A percentile compares a stretch with the other conserved stretches of the same genome.
These are phyloP conservation scores for Cercocebus atys DNA, from an alignment of 2,113 vertebrate genomes.

Conservation along the genomic window DNA sequence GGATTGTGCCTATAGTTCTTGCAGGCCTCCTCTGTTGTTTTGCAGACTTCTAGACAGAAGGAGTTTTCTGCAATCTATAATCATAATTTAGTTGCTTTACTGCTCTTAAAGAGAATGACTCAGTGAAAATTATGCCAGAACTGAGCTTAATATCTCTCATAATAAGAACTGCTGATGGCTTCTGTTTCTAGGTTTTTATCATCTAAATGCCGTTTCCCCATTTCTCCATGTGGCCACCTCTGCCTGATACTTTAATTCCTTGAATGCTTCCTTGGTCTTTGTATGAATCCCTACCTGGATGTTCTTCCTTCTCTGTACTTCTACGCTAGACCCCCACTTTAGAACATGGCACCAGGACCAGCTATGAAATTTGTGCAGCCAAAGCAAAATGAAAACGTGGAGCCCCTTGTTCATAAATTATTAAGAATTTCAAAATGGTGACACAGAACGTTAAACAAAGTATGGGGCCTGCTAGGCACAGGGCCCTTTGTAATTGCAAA, in stretches of 20 bases:
- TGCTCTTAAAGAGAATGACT: neutral
- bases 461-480: neutral
- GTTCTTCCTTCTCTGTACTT: neutral
- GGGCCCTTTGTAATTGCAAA: neutral
- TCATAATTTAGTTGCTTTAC: neutral
- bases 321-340: neutral
- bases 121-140: neutral
- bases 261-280: neutral
- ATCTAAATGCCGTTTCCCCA: neutral
- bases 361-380: neutral
- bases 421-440: neutral
- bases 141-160: neutral
- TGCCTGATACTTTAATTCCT: neutral
- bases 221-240: neutral
- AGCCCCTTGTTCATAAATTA: neutral
- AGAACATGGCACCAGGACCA: neutral
- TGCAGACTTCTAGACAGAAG: neutral
- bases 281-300: neutral
- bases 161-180: neutral
- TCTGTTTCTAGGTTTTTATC: neutral
- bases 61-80: neutral
- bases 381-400: neutral
- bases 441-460: neutral
- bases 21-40: neutral
- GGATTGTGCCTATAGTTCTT: neutral